A percentile compares a stretch with the other conserved stretches of the same genome.
Conservation (phyloP, 2,888 invertebrate species). For the Pachymerium ferrugineum region DNA sequence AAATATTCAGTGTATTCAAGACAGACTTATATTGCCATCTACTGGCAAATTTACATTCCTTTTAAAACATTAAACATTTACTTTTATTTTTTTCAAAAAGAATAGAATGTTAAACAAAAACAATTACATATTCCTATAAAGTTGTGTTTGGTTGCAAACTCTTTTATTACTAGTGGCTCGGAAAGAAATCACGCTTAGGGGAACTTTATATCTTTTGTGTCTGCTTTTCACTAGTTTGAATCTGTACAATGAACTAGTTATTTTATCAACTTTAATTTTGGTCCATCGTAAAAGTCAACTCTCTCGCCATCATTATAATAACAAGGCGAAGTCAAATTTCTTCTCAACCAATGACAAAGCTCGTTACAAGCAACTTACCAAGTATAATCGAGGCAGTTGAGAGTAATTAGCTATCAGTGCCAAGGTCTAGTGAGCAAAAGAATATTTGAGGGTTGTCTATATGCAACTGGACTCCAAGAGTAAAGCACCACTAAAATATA, state of each 20-base stretch:
- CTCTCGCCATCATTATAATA: background rate
- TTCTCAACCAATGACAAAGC: conserved; percentile 7
- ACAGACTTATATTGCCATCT: too few species aligned
- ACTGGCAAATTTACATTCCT: too few species aligned
- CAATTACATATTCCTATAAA: background rate
- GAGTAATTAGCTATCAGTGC: conserved; percentile 15
- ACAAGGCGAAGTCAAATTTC: conserved; percentile 15
- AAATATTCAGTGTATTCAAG: too few species aligned
- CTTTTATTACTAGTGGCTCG: background rate
- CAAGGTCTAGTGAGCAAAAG: conserved; percentile 10
- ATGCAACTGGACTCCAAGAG: conserved; percentile 5
- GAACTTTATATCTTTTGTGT: background rate
- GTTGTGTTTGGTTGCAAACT: background rate
- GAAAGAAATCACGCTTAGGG: conserved; percentile 9
- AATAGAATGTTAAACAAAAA: background rate
- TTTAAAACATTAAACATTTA: too few species aligned
- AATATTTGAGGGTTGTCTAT: conserved; percentile 18
- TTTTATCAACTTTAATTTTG: conserved; percentile 21
- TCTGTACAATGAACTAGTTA: conserved; percentile 21
- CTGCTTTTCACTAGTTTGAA: conserved; percentile 6
- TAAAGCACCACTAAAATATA: conserved; percentile 10
- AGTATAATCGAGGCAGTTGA: conserved; percentile 17
- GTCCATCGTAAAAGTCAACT: conserved; percentile 15
- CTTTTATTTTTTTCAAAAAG: too few species aligned
- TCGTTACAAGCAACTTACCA: background rate